Base-by-base conservation (phyloP, 1,140 invertebrate species). In the Helicoverpa zea region DNA sequence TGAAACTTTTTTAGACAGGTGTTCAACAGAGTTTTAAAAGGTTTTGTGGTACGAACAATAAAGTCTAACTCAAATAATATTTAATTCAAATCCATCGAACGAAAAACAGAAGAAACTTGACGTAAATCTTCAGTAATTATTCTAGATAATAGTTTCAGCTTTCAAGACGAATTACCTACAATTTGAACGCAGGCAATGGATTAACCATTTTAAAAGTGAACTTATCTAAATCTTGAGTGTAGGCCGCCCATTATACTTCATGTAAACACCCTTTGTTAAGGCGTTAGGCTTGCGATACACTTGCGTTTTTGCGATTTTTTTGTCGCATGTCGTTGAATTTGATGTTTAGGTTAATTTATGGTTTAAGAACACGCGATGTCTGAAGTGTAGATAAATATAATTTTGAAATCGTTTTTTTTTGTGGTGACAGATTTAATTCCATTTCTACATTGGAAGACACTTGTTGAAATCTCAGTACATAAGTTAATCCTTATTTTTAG, bases 181-280 rank as follows among this genome's bases (percentile, higher is more conserved):
- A 77, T 77, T 77, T 77, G 43, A 52, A 23, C 43, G 3, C 1
- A 73, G 51, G 13, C 35, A 51, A 12, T 64, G 49, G 30, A 77
- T 52, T 77, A 77, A 64, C 59, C 23, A 76, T 63, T 76, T 76
- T 63, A 51, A 51, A 76, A 3, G 59, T 54, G 16, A 77, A 63
- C 74, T 77, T 64, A 76, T 76, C 74, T 76, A 63, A 77, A 64
- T 64, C 74, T 64, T 12, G 59, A 77, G 23, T 64, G 59, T 47
- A 61, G 59, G 70, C 23, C 68, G 64, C 47, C 63, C 56, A 83
- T 76, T 81, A 79, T 49, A 63, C 43, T 79, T 75, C 79, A 81
- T 78, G 75, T 78, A 84, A 81, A 79, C 82, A 81, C 80, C 35
- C 68, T 76, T 54, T 56, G 64, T 51, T 29, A 47, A 29, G 30